Conservation (phyloP, 2,113 vertebrate genomes). For the Urocitellus parryii region DNA sequence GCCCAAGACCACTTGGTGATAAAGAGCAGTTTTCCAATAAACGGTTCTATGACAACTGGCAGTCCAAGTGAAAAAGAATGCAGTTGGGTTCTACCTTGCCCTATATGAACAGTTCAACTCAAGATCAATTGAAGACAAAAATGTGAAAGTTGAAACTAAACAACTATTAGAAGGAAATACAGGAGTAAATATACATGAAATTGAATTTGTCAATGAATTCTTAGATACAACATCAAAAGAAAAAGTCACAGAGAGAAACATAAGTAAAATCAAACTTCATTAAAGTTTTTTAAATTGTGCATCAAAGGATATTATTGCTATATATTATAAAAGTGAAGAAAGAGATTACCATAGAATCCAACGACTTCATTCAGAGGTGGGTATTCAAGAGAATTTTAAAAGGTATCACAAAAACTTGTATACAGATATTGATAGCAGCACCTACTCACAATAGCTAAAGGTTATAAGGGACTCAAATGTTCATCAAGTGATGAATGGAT, state of each 20-base stretch:
- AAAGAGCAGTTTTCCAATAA: background rate
- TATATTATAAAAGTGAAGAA: too few species aligned
- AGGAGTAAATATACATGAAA: background rate
- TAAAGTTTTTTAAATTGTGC: background rate
- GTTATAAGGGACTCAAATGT: too few species aligned
- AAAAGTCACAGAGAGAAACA: background rate
- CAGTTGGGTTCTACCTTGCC: too few species aligned
- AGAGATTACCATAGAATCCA: too few species aligned
- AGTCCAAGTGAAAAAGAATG: background rate
- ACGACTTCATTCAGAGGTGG: too few species aligned
- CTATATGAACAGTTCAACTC: background rate
- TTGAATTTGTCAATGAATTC: background rate
- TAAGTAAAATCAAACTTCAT: background rate
- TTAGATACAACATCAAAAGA: background rate
- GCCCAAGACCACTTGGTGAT: background rate
- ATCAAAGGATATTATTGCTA: too few species aligned
- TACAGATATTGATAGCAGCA: too few species aligned
- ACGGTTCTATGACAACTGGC: background rate
- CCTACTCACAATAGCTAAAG: too few species aligned
- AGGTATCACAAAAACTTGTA: too few species aligned
- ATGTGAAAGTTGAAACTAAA: background rate
- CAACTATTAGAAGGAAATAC: background rate
- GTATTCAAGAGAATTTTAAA: too few species aligned
- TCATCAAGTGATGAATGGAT: too few species aligned
- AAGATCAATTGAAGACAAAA: background rate